Base-by-base conservation (phyloP, 2,113 vertebrate species). In the Leuciscus idus region DNA sequence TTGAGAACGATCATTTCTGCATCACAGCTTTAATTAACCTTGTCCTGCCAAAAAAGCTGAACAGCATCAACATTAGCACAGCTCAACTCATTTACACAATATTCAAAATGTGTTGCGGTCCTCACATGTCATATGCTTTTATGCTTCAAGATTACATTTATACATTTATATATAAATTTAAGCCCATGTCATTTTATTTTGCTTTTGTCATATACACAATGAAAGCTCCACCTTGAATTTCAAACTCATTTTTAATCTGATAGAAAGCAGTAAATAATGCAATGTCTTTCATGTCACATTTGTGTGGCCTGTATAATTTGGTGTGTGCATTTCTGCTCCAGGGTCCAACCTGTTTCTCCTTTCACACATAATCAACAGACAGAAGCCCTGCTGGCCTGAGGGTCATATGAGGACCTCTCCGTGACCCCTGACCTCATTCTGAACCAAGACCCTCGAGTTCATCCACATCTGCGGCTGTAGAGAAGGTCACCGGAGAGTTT, bases 1-100 rank as follows among this genome's bases (percentile, higher is more conserved):
- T 61, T 80, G 80, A 59, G 78, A 84, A 83, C 84, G 77, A 83
- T 84, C 66, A 84, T 86, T 83, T 79, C 62, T 84, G 81, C 75
- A 79, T 84, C 81, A 79, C 43, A 74, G 83, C 64, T 79, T 84
- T 28, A n/a, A 85, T 83, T 82, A 83, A 85, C 72, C 61, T 77
- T 62, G 33, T 61, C 84, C 52, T 39, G n/a, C 26, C 72, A 15
- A 57, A 57, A 85, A 50, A 79, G 59, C 43, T 9, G 15, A 57
- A 55, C 75, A 21, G 48, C 75, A 55, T 19, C 30, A 85, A 23
- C 85, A 75, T 75, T 66, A 75, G 68, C 55, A 46, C 23, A 80
- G 30, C 66, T 73, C 17, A 81, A 36, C 64, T 78, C 28, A 64
- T 73, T 80, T 64, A 73, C 57, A 73, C 76, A 36, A 64, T 15